These are phyloP conservation scores for Characodon lateralis DNA, from an alignment of 2,797 vertebrate species.

Conservation along the genomic window DNA sequence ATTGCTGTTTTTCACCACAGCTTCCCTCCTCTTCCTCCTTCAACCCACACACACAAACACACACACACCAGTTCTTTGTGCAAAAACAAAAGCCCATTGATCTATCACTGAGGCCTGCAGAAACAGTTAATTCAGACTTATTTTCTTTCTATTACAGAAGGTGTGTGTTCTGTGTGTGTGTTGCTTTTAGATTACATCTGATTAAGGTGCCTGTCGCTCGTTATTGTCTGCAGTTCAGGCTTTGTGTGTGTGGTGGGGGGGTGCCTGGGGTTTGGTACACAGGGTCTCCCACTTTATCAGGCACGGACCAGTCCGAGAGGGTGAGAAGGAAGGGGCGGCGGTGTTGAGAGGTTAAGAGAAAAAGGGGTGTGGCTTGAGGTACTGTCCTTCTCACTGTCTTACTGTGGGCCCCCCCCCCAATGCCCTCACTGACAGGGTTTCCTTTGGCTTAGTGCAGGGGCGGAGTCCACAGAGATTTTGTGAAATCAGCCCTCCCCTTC, in stretches of 20 bases:
- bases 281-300: conserved; percentile 84
- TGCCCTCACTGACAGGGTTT: conserved; percentile 81
- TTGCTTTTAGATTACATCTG: conserved; percentile 5
- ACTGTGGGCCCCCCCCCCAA: conserved; percentile 13
- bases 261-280: conserved; percentile 80
- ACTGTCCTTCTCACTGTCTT: conserved; percentile 57
- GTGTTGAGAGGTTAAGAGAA: conserved; percentile 80
- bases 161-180: conserved; percentile 17
- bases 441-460: conserved; percentile 79
- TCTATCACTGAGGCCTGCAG: conserved; percentile 59
- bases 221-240: conserved; percentile 27
- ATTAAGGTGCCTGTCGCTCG: conserved; percentile 18
- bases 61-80: conserved; percentile 49
- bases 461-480: conserved; percentile 71
- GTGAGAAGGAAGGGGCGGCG: conserved; percentile 49
- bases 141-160: conserved; percentile 63
- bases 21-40: conserved; percentile 34
- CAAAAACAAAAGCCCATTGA: conserved; percentile 79
- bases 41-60: conserved; percentile 23
- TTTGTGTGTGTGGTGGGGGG: conserved; percentile 60
- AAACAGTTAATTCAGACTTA: conserved; percentile 72
- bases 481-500: conserved; percentile 63
- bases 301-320: conserved; percentile 86
- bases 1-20: neutral
- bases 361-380: conserved; percentile 82